phyloP scores from a whole-genome alignment of 2,888 invertebrate genomes.

The Himalopsyche japonica region DNA sequence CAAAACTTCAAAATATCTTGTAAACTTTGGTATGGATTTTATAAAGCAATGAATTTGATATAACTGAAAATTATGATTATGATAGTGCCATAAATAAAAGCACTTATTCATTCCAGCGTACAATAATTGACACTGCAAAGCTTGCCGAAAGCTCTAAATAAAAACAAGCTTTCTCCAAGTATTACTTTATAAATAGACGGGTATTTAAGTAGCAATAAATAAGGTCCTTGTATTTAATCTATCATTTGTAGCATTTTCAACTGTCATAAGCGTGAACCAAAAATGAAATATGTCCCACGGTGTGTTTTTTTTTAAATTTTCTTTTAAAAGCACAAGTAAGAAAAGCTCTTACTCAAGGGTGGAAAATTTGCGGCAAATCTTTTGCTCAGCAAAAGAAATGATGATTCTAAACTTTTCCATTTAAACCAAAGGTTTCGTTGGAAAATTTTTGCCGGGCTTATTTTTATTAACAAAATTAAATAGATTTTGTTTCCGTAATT shows the following conservation, averaged over 20 bases:
- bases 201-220: background rate
- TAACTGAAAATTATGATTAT: too few relatives aligned
- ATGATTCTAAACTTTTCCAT: background rate
- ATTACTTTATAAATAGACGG: background rate
- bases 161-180: background rate
- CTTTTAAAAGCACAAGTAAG: background rate
- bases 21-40: too few relatives aligned
- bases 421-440: background rate
- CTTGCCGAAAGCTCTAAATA: background rate
- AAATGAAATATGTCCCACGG: slow-evolving; percentile 19
- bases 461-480: background rate
- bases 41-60: too few relatives aligned
- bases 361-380: background rate
- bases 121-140: background rate
- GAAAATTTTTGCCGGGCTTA: background rate
- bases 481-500: too few relatives aligned
- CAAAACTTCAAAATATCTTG: too few relatives aligned
- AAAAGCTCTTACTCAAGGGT: background rate
- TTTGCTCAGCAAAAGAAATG: background rate
- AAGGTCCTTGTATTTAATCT: background rate
- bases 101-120: background rate
- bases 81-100: too few relatives aligned
- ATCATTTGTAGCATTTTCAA: background rate
- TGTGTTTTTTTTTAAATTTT: slow-evolving; percentile 5
- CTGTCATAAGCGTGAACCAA: slow-evolving; percentile 23